Conservation (phyloP, 2,797 vertebrate species). For the Threskiornis aethiopicus region DNA sequence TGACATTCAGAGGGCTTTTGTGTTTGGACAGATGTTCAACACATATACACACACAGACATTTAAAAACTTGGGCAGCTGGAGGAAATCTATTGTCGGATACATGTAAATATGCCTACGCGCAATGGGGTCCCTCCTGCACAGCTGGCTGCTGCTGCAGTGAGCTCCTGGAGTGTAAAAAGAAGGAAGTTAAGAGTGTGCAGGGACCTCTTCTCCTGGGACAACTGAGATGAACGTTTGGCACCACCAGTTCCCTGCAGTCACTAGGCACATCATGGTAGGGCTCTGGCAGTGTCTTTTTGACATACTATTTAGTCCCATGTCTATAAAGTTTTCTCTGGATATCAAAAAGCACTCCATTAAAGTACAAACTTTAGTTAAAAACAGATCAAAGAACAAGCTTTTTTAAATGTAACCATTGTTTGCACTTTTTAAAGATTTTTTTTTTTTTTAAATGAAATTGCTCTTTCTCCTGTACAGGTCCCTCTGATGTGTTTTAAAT, state of each 20-base stretch:
- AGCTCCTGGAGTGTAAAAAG: neutral
- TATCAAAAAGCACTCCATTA: neutral
- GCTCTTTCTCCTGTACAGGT: neutral
- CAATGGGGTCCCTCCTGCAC: neutral
- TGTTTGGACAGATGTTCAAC: slow-evolving; percentile 43
- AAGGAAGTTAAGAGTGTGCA: neutral
- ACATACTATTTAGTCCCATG: neutral
- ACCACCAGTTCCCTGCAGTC: neutral
- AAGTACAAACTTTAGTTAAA: neutral
- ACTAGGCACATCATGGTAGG: neutral
- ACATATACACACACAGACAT: neutral
- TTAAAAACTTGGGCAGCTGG: slow-evolving; percentile 3
- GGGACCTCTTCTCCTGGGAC: neutral
- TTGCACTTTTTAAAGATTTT: neutral
- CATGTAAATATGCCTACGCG: neutral
- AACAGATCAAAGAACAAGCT: neutral
- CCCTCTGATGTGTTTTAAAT: neutral
- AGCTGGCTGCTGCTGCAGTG: slow-evolving; percentile 16
- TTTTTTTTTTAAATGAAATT: neutral
- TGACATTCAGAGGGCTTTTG: slow-evolving; percentile 8
- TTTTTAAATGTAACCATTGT: neutral
- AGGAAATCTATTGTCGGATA: neutral
- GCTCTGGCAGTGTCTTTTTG: neutral
- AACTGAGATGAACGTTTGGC: neutral
- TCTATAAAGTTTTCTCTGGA: neutral